Base-by-base conservation (phyloP, 1,140 invertebrate genomes). In the Drosophila navojoa region DNA sequence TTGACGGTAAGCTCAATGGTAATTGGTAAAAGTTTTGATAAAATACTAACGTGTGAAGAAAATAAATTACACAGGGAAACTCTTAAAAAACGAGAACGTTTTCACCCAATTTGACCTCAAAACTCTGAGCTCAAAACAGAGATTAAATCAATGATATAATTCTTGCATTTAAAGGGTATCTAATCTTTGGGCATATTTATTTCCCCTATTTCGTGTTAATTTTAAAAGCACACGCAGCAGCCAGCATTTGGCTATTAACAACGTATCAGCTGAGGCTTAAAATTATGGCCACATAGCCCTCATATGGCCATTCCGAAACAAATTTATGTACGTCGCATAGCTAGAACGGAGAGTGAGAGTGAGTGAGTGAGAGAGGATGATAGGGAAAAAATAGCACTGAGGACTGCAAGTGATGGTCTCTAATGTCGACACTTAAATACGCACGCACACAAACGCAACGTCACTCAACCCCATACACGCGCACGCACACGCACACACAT, bases 351-450 rank as follows among this genome's bases (percentile, higher is more conserved):
- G n/a, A 15, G 42, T 1, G 42, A 15, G 42, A 7, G 42, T 4
- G 15, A 15, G 42, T 1, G 40, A 42, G 40, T 13, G 4, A 4
- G 42, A 5, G 42, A 44, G 42, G 1, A 2, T 3, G 42, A 6
- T 16, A 45, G 57, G 53, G 44, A n/a, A 22, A 32, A 60, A 81
- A 81, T 78, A 55, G 62, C 59, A 45, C 57, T 16, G 16, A 59
- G 54, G 61, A 76, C 81, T 86, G 81, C 82, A 78, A 81, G 81
- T 70, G 78, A 86, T 86, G 82, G 78, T 50, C 50, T 87, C 82
- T 87, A 85, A 85, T 86, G 80, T 81, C 86, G 81, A 85, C 81
- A 86, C 75, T 86, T 78, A 71, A 74, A 53, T 68, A 57, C 50
- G 42, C 61, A 25, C 62, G 27, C 54, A 47, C 40, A 50, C 69